Percentiles rank a stretch among this genome's conserved stretches.
Conservation (phyloP, 2,888 invertebrate genomes). For the Agrochola macilenta region DNA sequence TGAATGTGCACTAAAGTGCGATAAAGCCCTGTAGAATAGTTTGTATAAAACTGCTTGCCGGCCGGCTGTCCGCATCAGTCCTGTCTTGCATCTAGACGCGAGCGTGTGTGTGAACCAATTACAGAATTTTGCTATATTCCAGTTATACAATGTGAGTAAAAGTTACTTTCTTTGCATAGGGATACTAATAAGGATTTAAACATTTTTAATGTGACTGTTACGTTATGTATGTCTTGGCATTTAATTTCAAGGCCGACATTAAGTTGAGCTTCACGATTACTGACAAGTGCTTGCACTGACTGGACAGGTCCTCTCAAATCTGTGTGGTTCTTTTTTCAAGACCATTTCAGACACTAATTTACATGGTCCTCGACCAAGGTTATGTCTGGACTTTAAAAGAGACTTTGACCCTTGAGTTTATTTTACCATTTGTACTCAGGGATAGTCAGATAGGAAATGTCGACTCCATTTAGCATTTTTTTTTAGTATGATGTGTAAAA, state of each 20-base stretch:
- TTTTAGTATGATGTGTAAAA: too few species aligned
- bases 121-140: conserved; percentile 5
- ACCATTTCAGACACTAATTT: too few species aligned
- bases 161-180: not conserved
- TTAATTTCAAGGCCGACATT: conserved; percentile 8
- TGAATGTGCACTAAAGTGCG: conserved; percentile 34
- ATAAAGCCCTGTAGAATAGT: conserved; percentile 48
- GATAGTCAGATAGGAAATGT: too few species aligned
- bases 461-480: too few species aligned
- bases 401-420: too few species aligned
- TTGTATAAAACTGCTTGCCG: conserved; percentile 59
- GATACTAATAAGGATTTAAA: not conserved
- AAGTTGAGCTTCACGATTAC: too few species aligned
- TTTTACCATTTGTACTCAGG: too few species aligned
- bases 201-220: not conserved
- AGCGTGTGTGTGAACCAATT: conserved; percentile 29
- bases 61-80: conserved; percentile 48
- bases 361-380: too few species aligned
- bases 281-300: too few species aligned
- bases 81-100: conserved; percentile 13
- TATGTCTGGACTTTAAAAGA: too few species aligned
- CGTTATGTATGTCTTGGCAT: not conserved
- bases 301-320: too few species aligned
- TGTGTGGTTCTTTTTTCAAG: too few species aligned
- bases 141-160: conserved; percentile 54